Conservation (phyloP, 2,113 vertebrate species). For the Philantomba maxwellii region DNA sequence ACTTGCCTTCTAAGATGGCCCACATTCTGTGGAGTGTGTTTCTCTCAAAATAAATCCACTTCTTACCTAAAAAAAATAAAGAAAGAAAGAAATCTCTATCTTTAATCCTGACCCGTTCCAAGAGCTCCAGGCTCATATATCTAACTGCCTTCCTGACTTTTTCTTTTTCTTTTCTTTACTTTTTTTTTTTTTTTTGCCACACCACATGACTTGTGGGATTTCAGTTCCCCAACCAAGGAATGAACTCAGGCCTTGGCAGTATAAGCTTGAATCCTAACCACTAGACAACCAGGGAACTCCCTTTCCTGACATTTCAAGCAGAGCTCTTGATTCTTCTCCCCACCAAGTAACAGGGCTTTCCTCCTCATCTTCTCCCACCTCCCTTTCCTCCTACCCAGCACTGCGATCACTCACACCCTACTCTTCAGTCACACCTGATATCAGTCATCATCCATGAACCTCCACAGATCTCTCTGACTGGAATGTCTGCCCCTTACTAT, state of each 20-base stretch:
- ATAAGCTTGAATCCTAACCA: background rate
- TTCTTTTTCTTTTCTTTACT: background rate
- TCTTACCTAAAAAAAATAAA: background rate
- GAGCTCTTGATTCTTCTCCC: background rate
- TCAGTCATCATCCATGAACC: background rate
- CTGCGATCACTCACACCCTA: too few relatives aligned
- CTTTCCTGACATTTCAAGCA: background rate
- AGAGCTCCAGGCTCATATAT: background rate
- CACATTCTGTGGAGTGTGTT: background rate
- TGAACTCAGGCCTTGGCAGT: background rate
- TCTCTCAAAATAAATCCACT: background rate
- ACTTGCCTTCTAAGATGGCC: background rate
- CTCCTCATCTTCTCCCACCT: background rate
- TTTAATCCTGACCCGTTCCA: background rate
- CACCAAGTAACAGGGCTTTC: background rate
- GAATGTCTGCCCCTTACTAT: background rate
- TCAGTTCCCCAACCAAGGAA: background rate
- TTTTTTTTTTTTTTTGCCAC: background rate
- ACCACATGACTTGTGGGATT: background rate
- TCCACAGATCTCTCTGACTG: background rate
- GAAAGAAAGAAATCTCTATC: background rate
- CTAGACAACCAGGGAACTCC: background rate
- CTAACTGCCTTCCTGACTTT: background rate
- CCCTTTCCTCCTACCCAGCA: background rate
- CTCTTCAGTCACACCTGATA: background rate